Percentiles rank a stretch among this genome's conserved stretches.
phyloP scores from a whole-genome alignment of 2,797 vertebrate genomes.

The Selene dorsalis region DNA sequence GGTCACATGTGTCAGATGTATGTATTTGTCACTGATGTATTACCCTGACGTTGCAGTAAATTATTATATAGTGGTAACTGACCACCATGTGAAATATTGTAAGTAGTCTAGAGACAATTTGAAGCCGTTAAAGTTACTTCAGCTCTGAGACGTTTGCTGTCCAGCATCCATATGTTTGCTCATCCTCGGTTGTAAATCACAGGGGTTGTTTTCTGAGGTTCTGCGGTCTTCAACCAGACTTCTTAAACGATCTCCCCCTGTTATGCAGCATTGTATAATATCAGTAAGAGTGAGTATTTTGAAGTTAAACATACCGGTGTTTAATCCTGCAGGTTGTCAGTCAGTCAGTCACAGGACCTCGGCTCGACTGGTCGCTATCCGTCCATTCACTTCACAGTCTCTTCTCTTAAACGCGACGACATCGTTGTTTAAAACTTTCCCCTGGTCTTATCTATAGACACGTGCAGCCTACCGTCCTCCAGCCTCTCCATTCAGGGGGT shows the following conservation, averaged over 20 bases:
- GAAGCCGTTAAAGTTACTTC: not conserved
- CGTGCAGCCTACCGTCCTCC: not conserved
- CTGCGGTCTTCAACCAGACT: not conserved
- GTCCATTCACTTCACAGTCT: constrained; percentile 49
- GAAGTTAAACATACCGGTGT: constrained; percentile 56
- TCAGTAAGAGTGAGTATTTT: not conserved
- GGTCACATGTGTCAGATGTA: not conserved
- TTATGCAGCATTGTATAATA: too few relatives aligned
- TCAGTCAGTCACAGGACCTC: constrained; percentile 59
- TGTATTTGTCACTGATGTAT: too few relatives aligned
- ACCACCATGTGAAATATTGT: not conserved
- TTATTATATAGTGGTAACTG: not conserved
- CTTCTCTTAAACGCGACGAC: constrained; percentile 27
- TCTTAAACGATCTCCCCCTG: not conserved
- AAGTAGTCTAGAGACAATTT: fast-evolving
- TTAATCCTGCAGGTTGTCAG: constrained; percentile 47
- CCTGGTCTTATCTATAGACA: not conserved
- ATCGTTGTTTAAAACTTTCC: constrained; percentile 38
- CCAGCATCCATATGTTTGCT: constrained; percentile 9
- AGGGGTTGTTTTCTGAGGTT: not conserved
- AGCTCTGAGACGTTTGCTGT: not conserved
- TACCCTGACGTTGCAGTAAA: not conserved
- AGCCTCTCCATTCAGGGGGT: not conserved
- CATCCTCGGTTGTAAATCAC: not conserved
- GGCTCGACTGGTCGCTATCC: constrained; percentile 43